phyloP scores from a whole-genome alignment of 2,797 vertebrate species.

The Gambusia yucatana region DNA sequence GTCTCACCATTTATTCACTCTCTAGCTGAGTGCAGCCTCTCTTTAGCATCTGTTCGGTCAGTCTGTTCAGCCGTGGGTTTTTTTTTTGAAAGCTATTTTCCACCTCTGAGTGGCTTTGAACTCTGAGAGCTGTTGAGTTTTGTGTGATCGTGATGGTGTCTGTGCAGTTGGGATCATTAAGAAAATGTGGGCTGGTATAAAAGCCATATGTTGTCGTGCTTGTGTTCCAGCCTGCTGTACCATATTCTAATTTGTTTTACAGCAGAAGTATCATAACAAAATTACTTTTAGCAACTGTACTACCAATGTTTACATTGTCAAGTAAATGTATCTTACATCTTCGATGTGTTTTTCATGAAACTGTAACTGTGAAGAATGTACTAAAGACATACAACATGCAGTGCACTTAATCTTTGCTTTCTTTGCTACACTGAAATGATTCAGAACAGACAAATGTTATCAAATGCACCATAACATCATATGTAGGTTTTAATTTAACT shows the following conservation, averaged over 20 bases:
- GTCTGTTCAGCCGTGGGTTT: constrained; percentile 9
- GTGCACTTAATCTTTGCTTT: background rate
- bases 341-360: background rate
- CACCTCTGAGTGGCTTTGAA: constrained; percentile 35
- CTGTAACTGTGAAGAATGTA: background rate
- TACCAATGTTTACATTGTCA: background rate
- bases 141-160: constrained; percentile 28
- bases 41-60: constrained; percentile 30
- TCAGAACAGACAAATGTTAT: too few relatives aligned
- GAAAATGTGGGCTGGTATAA: constrained; percentile 16
- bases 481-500: background rate
- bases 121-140: constrained; percentile 22
- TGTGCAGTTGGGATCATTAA: constrained; percentile 33
- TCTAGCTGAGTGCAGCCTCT: constrained; percentile 27
- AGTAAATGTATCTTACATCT: background rate
- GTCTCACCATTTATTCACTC: constrained; percentile 25
- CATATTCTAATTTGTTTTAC: constrained; percentile 5
- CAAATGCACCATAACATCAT: background rate
- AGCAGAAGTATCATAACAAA: constrained; percentile 3
- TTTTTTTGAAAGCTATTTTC: constrained; percentile 37
- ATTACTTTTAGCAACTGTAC: background rate
- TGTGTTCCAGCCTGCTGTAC: background rate
- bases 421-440: background rate
- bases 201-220: constrained; percentile 35
- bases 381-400: background rate